Conservation (phyloP, 1,140 invertebrate species). For the Hyposmocoma kahamanoa region DNA sequence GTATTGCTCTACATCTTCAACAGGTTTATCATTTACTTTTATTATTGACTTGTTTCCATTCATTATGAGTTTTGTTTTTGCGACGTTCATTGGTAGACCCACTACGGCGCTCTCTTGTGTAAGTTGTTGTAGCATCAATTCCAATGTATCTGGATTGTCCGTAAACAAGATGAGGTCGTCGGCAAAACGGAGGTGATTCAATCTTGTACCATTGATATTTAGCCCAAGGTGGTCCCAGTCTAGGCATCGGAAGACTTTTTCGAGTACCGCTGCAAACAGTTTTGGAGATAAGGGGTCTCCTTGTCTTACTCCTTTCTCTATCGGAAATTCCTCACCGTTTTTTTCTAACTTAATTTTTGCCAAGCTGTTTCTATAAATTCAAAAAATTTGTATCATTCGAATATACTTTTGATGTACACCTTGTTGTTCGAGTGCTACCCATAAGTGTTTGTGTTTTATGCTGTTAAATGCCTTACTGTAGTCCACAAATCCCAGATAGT, state of each 20-base stretch:
- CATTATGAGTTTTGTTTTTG: neutral
- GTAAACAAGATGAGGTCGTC: neutral
- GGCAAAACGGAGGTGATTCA: constrained; percentile 3
- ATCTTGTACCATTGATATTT: constrained; percentile 3
- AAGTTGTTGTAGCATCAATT: neutral
- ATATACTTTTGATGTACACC: constrained; percentile 3
- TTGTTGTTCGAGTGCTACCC: neutral
- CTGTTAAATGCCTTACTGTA: constrained; percentile 6
- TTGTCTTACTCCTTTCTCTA: constrained; percentile 5
- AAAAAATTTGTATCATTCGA: neutral
- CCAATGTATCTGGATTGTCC: neutral
- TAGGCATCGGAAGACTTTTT: constrained; percentile 2
- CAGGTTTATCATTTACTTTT: neutral
- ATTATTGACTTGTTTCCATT: neutral
- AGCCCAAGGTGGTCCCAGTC: constrained; percentile 5
- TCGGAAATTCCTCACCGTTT: neutral
- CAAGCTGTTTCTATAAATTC: neutral
- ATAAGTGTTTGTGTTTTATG: neutral
- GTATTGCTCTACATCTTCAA: constrained; percentile 1
- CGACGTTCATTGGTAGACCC: neutral
- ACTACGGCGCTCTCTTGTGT: neutral
- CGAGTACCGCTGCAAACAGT: constrained; percentile 1
- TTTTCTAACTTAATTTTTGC: constrained; percentile 4
- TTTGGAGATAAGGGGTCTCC: constrained; percentile 7
- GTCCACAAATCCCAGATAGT: neutral